These are phyloP conservation scores for Scaptomyza cyrtandrae DNA, from an alignment of 2,888 invertebrate genomes.

Conservation along the genomic window DNA sequence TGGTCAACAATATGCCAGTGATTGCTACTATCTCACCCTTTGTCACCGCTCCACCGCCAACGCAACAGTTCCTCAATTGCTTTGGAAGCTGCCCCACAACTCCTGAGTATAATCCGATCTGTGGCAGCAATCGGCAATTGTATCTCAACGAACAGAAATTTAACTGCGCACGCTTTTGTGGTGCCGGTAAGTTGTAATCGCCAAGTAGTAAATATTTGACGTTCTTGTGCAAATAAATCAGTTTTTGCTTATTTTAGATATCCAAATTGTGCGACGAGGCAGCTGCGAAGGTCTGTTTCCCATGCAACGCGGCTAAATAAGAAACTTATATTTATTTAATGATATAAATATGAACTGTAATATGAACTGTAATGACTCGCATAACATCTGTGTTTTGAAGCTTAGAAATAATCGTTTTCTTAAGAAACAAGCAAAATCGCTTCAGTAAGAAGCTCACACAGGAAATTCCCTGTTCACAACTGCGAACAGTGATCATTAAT, in stretches of 20 bases:
- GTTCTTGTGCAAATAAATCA: slow-evolving; percentile 18
- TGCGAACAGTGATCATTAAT: neutral
- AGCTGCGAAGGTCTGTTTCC: slow-evolving; percentile 80
- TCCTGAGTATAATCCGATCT: slow-evolving; percentile 83
- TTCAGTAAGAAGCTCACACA: too few relatives aligned
- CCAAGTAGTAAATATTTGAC: neutral
- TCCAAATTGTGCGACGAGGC: slow-evolving; percentile 80
- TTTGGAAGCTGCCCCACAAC: slow-evolving; percentile 81
- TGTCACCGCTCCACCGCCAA: slow-evolving; percentile 45
- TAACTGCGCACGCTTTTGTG: slow-evolving; percentile 81
- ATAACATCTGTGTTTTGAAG: slow-evolving; percentile 20
- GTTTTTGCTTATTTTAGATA: slow-evolving; percentile 62
- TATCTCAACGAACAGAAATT: slow-evolving; percentile 82
- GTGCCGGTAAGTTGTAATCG: slow-evolving; percentile 77
- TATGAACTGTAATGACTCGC: slow-evolving; percentile 3
- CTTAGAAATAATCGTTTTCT: neutral
- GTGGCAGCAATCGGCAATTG: slow-evolving; percentile 78
- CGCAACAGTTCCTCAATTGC: slow-evolving; percentile 73
- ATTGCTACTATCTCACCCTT: slow-evolving; percentile 70
- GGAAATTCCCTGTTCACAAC: too few relatives aligned
- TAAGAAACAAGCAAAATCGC: neutral
- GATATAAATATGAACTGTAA: slow-evolving; percentile 13
- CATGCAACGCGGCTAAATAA: slow-evolving; percentile 75
- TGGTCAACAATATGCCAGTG: slow-evolving; percentile 73
- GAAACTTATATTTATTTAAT: slow-evolving; percentile 10